phyloP scores from a whole-genome alignment of 2,888 invertebrate genomes.

The Agrochola lota region DNA sequence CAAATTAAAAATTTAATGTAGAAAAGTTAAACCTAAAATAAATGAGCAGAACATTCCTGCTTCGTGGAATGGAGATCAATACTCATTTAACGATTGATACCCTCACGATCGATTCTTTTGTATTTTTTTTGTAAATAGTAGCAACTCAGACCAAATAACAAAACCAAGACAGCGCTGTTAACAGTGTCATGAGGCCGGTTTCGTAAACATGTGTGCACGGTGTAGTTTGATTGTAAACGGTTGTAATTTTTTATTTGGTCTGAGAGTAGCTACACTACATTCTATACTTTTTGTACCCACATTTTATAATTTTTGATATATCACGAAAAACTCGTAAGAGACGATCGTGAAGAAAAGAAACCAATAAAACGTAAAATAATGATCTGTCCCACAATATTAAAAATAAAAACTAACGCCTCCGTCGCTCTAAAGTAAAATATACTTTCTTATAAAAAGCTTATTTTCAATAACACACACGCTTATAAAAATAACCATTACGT shows the following conservation, averaged over 20 bases:
- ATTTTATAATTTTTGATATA: no score
- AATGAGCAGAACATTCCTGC: slow-evolving; percentile 30
- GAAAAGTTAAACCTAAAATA: slow-evolving; percentile 12
- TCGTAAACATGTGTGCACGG: no score
- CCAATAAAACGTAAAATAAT: background rate
- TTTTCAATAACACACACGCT: background rate
- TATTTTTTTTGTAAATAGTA: background rate
- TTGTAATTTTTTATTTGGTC: no score
- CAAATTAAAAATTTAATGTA: slow-evolving; percentile 21
- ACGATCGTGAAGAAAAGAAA: background rate
- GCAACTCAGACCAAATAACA: background rate
- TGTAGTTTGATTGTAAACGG: no score
- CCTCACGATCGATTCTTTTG: background rate
- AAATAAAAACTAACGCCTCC: slow-evolving; percentile 9
- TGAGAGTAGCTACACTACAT: background rate
- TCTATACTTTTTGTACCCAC: background rate
- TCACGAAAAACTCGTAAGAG: background rate
- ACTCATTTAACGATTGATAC: slow-evolving; percentile 32
- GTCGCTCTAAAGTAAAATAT: slow-evolving; percentile 22
- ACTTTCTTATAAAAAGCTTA: slow-evolving; percentile 19
- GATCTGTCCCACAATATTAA: slow-evolving; percentile 8
- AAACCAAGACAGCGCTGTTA: no score
- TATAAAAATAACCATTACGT: slow-evolving; percentile 7
- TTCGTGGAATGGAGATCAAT: slow-evolving; percentile 28
- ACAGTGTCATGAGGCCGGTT: no score